Conservation (phyloP, 2,888 invertebrate species). For the Agrotis ipsilon region DNA sequence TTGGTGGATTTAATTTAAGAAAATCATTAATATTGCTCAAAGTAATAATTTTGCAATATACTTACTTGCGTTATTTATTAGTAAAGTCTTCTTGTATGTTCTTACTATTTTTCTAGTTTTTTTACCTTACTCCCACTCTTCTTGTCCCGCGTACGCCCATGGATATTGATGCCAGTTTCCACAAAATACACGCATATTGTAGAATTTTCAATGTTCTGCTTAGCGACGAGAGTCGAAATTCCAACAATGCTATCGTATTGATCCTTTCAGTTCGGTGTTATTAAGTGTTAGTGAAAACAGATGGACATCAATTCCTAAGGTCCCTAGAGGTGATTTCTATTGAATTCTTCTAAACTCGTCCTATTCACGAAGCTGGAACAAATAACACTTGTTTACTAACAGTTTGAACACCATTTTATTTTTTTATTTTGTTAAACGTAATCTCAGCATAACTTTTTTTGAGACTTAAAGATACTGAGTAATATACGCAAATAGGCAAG, state of each 20-base stretch:
- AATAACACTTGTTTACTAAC: constrained; percentile 20
- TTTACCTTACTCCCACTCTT: too few relatives aligned
- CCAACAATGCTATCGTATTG: background rate
- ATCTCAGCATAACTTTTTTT: too few relatives aligned
- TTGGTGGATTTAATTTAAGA: too few relatives aligned
- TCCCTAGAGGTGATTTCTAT: constrained; percentile 11
- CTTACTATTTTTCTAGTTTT: too few relatives aligned
- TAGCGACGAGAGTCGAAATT: background rate
- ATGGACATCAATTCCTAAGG: constrained; percentile 2
- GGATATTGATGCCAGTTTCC: background rate
- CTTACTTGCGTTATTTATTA: too few relatives aligned
- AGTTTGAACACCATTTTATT: background rate
- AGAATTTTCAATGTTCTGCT: background rate
- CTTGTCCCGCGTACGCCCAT: background rate
- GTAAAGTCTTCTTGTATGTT: too few relatives aligned
- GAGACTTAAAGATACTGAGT: too few relatives aligned
- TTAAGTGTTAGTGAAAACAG: constrained; percentile 7
- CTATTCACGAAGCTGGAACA: constrained; percentile 50
- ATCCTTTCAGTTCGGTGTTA: background rate
- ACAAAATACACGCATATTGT: background rate
- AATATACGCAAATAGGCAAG: background rate
- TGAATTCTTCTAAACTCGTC: constrained; percentile 12
- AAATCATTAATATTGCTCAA: too few relatives aligned
- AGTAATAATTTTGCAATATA: too few relatives aligned
- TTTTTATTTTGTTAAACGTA: background rate